Evolutionary conservation across 2,113 vertebrate genomes (phyloP).

Genomic region (Polypterus bichir): DNA sequence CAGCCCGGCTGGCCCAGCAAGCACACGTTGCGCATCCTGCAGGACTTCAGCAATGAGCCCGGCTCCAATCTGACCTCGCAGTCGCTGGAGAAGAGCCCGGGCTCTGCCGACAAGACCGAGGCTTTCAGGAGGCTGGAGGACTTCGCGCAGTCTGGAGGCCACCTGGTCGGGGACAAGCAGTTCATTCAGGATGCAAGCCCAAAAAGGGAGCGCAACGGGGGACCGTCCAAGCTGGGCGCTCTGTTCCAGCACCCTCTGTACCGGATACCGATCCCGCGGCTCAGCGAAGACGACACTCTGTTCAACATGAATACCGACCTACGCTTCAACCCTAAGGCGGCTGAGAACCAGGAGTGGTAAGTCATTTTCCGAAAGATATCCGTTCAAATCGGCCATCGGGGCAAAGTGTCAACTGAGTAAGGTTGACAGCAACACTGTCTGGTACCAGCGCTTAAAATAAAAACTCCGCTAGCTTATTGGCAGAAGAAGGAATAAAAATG

Average conservation of each 20-base stretch:
- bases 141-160: slow-evolving; percentile 28
- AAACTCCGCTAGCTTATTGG: no score
- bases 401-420: no score
- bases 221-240: slow-evolving; percentile 51
- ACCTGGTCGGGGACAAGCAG: slow-evolving; percentile 24
- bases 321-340: slow-evolving; percentile 79
- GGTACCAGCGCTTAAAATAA: no score
- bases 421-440: no score
- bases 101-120: slow-evolving; percentile 30
- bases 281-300: slow-evolving; percentile 71
- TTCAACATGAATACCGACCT: slow-evolving; percentile 89
- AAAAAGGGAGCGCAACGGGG: slow-evolving; percentile 22
- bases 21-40: slow-evolving; percentile 80
- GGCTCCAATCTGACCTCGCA: slow-evolving; percentile 72
- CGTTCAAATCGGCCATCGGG: no score
- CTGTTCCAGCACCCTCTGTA: slow-evolving; percentile 77
- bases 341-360: slow-evolving; percentile 76
- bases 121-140: slow-evolving; percentile 28
- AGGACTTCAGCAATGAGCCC: slow-evolving; percentile 86
- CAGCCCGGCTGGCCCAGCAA: slow-evolving; percentile 75
- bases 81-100: slow-evolving; percentile 58
- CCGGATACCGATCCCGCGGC: slow-evolving; percentile 43
- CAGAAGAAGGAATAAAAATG: no score
- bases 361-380: slow-evolving; percentile 17
- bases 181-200: slow-evolving; percentile 30